Evolutionary conservation across 2,113 vertebrate species (phyloP), one percentile per base, ranked within the genome.

Genomic region (Neogobius melanostomus): DNA sequence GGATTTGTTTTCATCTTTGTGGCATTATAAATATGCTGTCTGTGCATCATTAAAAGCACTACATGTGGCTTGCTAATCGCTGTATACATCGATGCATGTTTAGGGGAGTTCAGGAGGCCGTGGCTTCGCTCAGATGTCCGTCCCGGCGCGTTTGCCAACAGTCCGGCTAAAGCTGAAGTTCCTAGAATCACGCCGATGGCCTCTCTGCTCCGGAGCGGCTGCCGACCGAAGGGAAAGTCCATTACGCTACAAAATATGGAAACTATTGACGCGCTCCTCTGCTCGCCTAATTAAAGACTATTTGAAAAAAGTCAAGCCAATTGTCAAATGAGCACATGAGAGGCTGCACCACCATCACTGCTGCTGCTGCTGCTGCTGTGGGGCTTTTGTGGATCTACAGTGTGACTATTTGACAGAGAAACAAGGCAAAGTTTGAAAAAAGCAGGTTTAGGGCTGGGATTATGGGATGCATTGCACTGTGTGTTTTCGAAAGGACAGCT

Each of bases 301-400:
- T 90, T 91, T 88, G 91, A 89, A 86, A 84, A 91, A 86, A 89
- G 83, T 77, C 76, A 53, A 88, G 76, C 84, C 74, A 82, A 80
- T 90, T 91, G 82, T 71, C 56, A 86, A 87, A 82, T 85, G 88
- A 91, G 86, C 64, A 60, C 82, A 89, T 89, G 87, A 89, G 83
- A 78, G 83, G 77, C 28, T 36, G 28, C 28, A 36, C 28, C 4
- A 36, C 28, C 28, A 36, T 2, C 28, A 72, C 68, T 4, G 11
- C 54, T 57, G 54, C n/a, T 36, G 74, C 56, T 73, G 65, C 71
- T 79, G 65, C 81, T 66, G 14, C 10, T 50, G 42, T 15, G 48
- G 36, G 56, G 59, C 57, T 66, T 62, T 6, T 53, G 17, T 16
- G 17, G 28, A 36, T 3, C 28, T 36, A 36, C 28, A 36, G 28